phyloP scores from a whole-genome alignment of 2,797 vertebrate genomes.

The Picus viridis region DNA sequence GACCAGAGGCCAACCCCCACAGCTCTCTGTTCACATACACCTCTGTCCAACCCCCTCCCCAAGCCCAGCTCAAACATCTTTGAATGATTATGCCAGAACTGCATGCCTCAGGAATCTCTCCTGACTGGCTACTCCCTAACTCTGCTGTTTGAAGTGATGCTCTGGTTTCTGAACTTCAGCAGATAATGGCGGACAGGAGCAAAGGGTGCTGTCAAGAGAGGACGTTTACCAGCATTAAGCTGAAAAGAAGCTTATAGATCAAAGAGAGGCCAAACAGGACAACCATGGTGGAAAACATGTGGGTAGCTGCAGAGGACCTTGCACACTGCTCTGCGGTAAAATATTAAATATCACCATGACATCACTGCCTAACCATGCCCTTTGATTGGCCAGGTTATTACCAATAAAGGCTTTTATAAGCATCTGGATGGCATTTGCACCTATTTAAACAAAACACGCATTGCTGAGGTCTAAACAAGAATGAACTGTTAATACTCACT shows the following conservation, averaged over 20 bases:
- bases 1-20: slow-evolving; percentile 87
- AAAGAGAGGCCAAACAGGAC: slow-evolving; percentile 79
- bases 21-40: slow-evolving; percentile 77
- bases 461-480: slow-evolving; percentile 82
- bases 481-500: slow-evolving; percentile 84
- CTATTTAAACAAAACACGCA: slow-evolving; percentile 85
- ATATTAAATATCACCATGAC: slow-evolving; percentile 82
- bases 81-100: slow-evolving; percentile 87
- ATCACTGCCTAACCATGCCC: slow-evolving; percentile 76
- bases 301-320: slow-evolving; percentile 65
- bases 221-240: slow-evolving; percentile 81
- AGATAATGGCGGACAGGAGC: slow-evolving; percentile 83
- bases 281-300: slow-evolving; percentile 76
- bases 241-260: slow-evolving; percentile 80
- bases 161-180: slow-evolving; percentile 83
- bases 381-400: slow-evolving; percentile 82
- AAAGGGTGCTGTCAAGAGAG: slow-evolving; percentile 82
- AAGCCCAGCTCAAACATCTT: slow-evolving; percentile 82
- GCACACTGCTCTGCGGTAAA: slow-evolving; percentile 77
- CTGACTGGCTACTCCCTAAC: slow-evolving; percentile 79
- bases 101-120: slow-evolving; percentile 83
- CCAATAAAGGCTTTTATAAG: slow-evolving; percentile 81
- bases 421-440: slow-evolving; percentile 90
- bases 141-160: slow-evolving; percentile 85
- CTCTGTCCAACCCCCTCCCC: slow-evolving; percentile 74